phyloP scores from a whole-genome alignment of 2,113 vertebrate genomes.

The Tetraodon nigroviridis region DNA sequence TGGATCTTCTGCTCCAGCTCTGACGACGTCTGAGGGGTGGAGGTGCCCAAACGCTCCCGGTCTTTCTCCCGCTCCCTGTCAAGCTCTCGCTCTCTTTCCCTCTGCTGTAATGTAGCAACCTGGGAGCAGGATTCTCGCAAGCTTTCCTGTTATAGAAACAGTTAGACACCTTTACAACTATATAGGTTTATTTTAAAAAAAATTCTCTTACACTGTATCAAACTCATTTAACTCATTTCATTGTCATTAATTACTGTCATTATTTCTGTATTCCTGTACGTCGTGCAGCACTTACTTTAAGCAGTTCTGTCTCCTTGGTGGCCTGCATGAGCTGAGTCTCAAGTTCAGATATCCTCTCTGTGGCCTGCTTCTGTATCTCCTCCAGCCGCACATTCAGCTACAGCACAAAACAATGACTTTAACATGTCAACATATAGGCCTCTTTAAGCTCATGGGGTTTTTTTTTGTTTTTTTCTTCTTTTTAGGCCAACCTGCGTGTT shows the following conservation, averaged over 20 bases:
- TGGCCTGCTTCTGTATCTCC: constrained; percentile 80
- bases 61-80: constrained; percentile 70
- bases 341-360: constrained; percentile 85
- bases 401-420: constrained; percentile 1
- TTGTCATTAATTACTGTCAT: neutral
- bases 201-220: too few relatives aligned
- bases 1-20: constrained; percentile 82
- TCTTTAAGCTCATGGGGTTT: neutral
- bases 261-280: neutral
- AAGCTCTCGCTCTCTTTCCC: constrained; percentile 72
- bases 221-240: constrained; percentile 2
- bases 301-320: constrained; percentile 82
- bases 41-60: constrained; percentile 50
- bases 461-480: neutral
- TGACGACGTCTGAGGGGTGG: constrained; percentile 11
- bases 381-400: constrained; percentile 83
- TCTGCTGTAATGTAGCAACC: constrained; percentile 69
- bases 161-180: neutral
- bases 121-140: constrained; percentile 75
- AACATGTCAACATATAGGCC: neutral
- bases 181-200: too few relatives aligned
- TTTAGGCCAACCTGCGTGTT: constrained; percentile 73
- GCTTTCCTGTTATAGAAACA: constrained; percentile 74
- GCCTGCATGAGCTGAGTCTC: constrained; percentile 91
- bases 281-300: constrained; percentile 72